Evolutionary conservation across 2,888 invertebrate genomes (phyloP).

Genomic region (Siphlonurus alternatus): DNA sequence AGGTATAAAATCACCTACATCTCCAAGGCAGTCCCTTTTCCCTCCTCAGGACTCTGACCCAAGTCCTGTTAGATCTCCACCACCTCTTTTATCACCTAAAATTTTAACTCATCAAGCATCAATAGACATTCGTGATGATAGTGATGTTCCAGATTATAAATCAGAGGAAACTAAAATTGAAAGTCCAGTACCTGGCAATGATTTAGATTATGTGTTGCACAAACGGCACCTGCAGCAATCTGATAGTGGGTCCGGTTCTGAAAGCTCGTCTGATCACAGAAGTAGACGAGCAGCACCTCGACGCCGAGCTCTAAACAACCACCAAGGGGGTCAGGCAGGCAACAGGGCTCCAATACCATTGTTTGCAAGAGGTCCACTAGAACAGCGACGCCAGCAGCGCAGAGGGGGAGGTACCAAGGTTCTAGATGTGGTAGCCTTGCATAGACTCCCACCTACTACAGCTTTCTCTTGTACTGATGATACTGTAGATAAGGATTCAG

Average conservation of each 20-base stretch:
- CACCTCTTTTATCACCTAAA: neutral
- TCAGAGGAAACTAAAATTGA: neutral
- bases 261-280: neutral
- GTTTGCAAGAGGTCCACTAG: neutral
- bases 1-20: conserved; percentile 39
- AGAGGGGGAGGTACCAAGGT: conserved; percentile 42
- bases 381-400: neutral
- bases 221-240: conserved; percentile 40
- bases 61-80: neutral
- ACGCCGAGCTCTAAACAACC: neutral
- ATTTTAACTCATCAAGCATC: conserved; percentile 6
- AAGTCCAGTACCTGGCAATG: conserved; percentile 24
- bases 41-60: neutral
- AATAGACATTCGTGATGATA: conserved; percentile 1
- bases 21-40: conserved; percentile 35
- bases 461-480: conserved; percentile 81
- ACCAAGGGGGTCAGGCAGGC: neutral
- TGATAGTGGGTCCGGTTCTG: neutral
- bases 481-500: conserved; percentile 50
- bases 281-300: neutral
- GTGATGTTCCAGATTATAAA: neutral
- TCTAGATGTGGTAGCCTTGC: conserved; percentile 64
- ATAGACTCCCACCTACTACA: conserved; percentile 62
- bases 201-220: conserved; percentile 71
- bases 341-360: neutral